Evolutionary conservation across 2,797 vertebrate genomes (phyloP).

Genomic region (Acanthopagrus latus): DNA sequence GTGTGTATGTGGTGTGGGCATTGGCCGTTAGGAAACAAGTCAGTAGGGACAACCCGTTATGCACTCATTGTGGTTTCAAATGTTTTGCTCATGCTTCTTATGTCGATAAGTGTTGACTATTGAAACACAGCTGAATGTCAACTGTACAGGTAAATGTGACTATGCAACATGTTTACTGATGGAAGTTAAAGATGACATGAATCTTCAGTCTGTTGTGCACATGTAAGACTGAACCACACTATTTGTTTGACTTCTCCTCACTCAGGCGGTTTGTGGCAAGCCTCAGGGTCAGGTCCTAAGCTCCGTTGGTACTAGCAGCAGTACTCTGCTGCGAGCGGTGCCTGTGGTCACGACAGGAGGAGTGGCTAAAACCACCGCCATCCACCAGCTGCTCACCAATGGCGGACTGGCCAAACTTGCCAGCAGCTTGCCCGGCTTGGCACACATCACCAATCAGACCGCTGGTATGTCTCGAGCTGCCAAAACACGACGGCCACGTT

Average conservation of each 20-base stretch:
- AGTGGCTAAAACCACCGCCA: conserved; percentile 91
- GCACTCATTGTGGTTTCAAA: neutral
- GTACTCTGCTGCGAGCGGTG: conserved; percentile 90
- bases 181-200: too few relatives aligned
- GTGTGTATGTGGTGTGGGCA: too few relatives aligned
- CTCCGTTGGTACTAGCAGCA: conserved; percentile 83
- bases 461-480: conserved; percentile 89
- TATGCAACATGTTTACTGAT: too few relatives aligned
- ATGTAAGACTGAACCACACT: neutral
- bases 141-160: too few relatives aligned
- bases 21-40: too few relatives aligned
- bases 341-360: conserved; percentile 90
- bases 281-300: conserved; percentile 86
- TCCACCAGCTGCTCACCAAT: conserved; percentile 96
- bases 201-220: neutral
- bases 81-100: neutral
- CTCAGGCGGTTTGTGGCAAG: conserved; percentile 86
- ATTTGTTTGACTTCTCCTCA: conserved; percentile 10
- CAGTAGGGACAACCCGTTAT: too few relatives aligned
- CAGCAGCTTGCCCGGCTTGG: conserved; percentile 94
- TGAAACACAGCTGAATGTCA: too few relatives aligned
- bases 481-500: conserved; percentile 84
- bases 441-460: conserved; percentile 94
- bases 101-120: neutral
- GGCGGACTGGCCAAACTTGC: conserved; percentile 95